These are phyloP conservation scores for Andrena camellia DNA, from an alignment of 2,888 invertebrate genomes.

Conservation along the genomic window DNA sequence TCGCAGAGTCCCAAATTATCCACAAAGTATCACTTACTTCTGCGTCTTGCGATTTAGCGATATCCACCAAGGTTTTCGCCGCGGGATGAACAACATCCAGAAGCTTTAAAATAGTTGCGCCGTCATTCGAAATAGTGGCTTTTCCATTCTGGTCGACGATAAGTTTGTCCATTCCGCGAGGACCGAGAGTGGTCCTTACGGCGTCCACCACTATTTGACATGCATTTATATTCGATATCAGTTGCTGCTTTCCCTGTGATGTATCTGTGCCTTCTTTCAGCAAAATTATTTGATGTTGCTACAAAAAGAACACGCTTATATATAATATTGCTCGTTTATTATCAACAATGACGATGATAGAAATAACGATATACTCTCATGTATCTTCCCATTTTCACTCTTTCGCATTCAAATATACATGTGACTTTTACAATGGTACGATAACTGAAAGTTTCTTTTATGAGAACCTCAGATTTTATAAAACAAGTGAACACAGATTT, in stretches of 20 bases:
- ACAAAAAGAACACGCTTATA: slow-evolving; percentile 53
- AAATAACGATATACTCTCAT: slow-evolving; percentile 65
- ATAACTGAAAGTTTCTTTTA: neutral
- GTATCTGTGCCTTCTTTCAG: slow-evolving; percentile 99
- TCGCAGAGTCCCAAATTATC: slow-evolving; percentile 44
- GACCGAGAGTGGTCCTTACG: slow-evolving; percentile 98
- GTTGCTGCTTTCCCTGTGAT: slow-evolving; percentile 97
- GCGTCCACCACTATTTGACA: slow-evolving; percentile 98
- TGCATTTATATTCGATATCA: slow-evolving; percentile 98
- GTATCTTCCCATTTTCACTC: slow-evolving; percentile 69
- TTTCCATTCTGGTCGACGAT: slow-evolving; percentile 96
- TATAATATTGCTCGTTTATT: slow-evolving; percentile 6
- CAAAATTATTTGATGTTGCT: slow-evolving; percentile 99
- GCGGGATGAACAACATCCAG: slow-evolving; percentile 99
- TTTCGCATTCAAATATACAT: slow-evolving; percentile 21
- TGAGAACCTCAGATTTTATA: slow-evolving; percentile 9
- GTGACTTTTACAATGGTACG: slow-evolving; percentile 11
- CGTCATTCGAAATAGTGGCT: slow-evolving; percentile 99
- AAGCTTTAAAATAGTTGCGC: slow-evolving; percentile 99
- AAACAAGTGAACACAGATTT: slow-evolving; percentile 53
- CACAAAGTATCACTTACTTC: slow-evolving; percentile 89
- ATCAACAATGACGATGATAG: neutral
- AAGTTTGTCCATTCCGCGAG: slow-evolving; percentile 99
- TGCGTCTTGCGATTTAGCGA: slow-evolving; percentile 99
- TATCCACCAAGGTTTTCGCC: slow-evolving; percentile 98